A percentile compares a stretch with the other conserved stretches of the same genome.
Conservation (phyloP, 2,797 vertebrate species). For the Octomys mimax region DNA sequence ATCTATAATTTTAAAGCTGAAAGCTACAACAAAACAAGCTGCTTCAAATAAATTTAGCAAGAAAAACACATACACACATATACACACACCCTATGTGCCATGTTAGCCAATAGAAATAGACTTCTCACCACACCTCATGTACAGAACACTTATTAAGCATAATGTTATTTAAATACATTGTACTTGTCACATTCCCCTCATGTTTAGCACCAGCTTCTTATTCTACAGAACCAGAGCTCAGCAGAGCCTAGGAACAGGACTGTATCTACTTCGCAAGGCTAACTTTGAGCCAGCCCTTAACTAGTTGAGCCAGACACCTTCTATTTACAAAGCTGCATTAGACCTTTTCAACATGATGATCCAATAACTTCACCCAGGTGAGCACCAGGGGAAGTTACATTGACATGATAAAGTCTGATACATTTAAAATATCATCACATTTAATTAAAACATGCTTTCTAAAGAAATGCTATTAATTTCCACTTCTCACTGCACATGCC, state of each 20-base stretch:
- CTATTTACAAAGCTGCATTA: constrained; percentile 48
- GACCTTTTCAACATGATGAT: constrained; percentile 65
- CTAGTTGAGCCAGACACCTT: constrained; percentile 58
- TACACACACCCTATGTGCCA: constrained; percentile 74
- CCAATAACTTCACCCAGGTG: constrained; percentile 66
- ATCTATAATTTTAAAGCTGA: constrained; percentile 87
- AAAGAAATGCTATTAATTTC: constrained; percentile 80
- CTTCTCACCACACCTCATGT: constrained; percentile 75
- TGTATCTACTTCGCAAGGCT: constrained; percentile 70
- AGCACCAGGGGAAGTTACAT: constrained; percentile 78
- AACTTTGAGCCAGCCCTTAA: constrained; percentile 78
- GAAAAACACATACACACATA: constrained; percentile 71
- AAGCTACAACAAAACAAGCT: constrained; percentile 87
- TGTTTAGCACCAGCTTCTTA: constrained; percentile 66
- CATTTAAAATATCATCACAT: constrained; percentile 84
- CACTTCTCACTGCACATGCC: constrained; percentile 78
- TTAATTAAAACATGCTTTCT: constrained; percentile 81
- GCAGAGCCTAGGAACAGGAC: constrained; percentile 63
- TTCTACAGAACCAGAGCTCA: constrained; percentile 57
- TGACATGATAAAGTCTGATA: constrained; percentile 83
- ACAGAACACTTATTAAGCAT: constrained; percentile 79
- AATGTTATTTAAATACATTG: constrained; percentile 59
- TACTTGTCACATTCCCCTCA: constrained; percentile 45
- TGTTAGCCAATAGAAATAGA: constrained; percentile 80
- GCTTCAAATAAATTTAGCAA: constrained; percentile 87